These are phyloP conservation scores for Solenopsis invicta DNA, from an alignment of 1,140 invertebrate genomes.

Conservation along the genomic window DNA sequence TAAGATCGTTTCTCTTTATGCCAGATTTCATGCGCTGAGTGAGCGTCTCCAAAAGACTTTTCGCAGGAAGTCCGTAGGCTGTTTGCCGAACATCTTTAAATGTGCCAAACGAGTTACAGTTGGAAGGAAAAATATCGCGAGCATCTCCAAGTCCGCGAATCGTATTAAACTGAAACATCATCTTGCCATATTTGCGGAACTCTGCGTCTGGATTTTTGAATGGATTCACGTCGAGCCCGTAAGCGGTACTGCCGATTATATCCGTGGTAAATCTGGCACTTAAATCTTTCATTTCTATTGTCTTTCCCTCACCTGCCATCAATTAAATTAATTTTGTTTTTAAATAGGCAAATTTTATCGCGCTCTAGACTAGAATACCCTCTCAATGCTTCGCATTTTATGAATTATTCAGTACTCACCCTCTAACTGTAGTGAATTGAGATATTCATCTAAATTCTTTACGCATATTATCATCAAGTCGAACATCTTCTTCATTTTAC, in stretches of 20 bases:
- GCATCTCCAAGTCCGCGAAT: constrained; percentile 77
- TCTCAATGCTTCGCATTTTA: not conserved
- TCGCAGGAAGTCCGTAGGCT: constrained; percentile 79
- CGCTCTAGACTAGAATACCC: too few relatives aligned
- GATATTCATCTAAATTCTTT: constrained; percentile 78
- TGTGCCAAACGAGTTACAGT: constrained; percentile 72
- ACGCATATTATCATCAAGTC: constrained; percentile 84
- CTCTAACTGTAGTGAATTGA: constrained; percentile 70
- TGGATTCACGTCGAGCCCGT: too few relatives aligned
- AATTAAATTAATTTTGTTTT: not conserved
- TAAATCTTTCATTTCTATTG: constrained; percentile 84
- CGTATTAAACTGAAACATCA: constrained; percentile 77
- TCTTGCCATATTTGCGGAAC: constrained; percentile 77
- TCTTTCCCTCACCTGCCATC: constrained; percentile 56
- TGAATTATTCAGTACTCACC: constrained; percentile 69
- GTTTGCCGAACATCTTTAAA: constrained; percentile 73
- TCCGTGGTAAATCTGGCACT: constrained; percentile 88
- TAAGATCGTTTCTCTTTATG: constrained; percentile 83
- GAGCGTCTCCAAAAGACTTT: constrained; percentile 81
- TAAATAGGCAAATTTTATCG: too few relatives aligned
- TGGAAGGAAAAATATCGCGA: constrained; percentile 83
- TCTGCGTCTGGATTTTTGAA: constrained; percentile 83
- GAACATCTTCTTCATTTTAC: constrained; percentile 85
- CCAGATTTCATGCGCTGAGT: constrained; percentile 76
- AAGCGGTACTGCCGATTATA: too few relatives aligned